Evolutionary conservation across 2,888 invertebrate genomes (phyloP), one percentile per base, ranked within the genome.

Genomic region (Pyralis farinalis): DNA sequence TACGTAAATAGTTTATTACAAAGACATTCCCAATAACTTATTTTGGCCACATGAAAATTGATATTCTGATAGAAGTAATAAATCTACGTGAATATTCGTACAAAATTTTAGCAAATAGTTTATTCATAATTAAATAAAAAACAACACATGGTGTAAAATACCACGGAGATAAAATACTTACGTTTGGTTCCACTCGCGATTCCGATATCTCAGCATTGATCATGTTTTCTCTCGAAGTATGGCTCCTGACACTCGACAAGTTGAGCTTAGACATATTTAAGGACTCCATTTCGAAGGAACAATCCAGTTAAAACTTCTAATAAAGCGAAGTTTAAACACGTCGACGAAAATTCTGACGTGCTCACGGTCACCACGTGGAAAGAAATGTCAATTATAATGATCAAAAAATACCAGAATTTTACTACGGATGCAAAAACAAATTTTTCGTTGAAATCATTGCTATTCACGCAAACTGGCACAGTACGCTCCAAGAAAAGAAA

Each of bases 181-280:
- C 84, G 44, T 63, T 78, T 33, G 60, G 52, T 46, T 80, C 78
- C 32, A 72, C 54, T 58, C 74, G 79, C 38, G 67, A 55, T 49
- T 77, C 76, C 1, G 63, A 52, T 41, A 66, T 60, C 41, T 77
- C 75, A 33, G 65, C 55, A 53, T 73, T 79, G 34, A 63, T 47
- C 30, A 53, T 58, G 46, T 62, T 73, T 25, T 83, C 74, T 36
- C 59, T 64, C 11, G 74, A 63, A 38, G 60, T 55, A 42, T 69
- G 73, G 57, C 69, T 79, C 49, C 77, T 66, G 2, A 81, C 79
- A 59, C 81, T 83, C 39, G 79, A 80, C 45, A 87, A 64, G 56
- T 86, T 82, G 16, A 86, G 69, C 54, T 79, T 78, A 35, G 85
- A 82, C 73, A 86, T 84, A 55, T 87, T 84, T 53, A 86, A 69